These are phyloP conservation scores for Neolamprologus hecqui DNA, from an alignment of 2,113 vertebrate genomes.

Conservation along the genomic window DNA sequence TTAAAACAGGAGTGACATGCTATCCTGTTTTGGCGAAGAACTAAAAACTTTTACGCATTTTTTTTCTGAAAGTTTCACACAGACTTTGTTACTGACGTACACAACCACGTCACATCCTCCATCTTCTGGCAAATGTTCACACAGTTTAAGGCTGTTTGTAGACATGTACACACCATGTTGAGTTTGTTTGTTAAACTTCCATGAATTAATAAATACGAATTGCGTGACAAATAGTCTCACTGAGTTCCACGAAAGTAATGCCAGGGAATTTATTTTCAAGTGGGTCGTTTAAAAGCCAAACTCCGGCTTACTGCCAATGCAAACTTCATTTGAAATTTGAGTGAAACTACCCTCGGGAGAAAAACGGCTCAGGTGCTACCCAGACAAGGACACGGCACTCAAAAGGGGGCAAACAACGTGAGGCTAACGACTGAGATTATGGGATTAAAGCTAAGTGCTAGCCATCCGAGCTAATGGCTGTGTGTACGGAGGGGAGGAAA, in stretches of 20 bases:
- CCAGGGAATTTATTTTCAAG: neutral
- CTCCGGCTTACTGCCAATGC: neutral
- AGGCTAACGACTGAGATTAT: slow-evolving; percentile 52
- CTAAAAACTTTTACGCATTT: neutral
- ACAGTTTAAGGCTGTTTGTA: neutral
- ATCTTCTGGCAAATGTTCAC: neutral
- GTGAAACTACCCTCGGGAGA: neutral
- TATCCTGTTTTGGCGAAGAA: neutral
- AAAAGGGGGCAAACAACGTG: neutral
- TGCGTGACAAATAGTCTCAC: neutral
- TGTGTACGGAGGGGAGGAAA: neutral
- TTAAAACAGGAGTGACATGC: neutral
- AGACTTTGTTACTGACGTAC: neutral
- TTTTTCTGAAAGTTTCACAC: neutral
- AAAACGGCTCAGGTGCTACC: neutral
- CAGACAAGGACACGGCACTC: neutral
- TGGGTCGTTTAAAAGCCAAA: neutral
- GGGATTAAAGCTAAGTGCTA: slow-evolving; percentile 56
- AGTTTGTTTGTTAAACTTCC: neutral
- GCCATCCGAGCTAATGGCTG: slow-evolving; percentile 12
- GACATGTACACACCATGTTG: neutral
- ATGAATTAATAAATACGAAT: neutral
- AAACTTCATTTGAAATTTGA: neutral
- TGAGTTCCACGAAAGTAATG: neutral
- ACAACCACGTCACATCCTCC: neutral